Base-by-base conservation (phyloP, 2,888 invertebrate species). In the Chironomus tentans region DNA sequence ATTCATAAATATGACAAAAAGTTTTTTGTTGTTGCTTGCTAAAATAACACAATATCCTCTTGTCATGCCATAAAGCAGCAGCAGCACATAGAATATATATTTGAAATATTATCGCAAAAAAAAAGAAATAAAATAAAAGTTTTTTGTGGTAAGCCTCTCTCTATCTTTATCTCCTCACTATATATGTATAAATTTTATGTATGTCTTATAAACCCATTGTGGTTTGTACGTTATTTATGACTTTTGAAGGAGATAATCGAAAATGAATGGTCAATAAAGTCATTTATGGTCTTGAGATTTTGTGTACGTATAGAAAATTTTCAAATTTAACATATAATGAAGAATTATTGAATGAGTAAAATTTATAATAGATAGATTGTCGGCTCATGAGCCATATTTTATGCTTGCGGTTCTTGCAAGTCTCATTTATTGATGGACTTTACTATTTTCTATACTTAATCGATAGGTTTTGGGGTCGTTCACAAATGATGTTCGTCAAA, bases 241-340 rank as follows among this genome's bases (percentile, higher is more conserved):
- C 65, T 65, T 21, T 24, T 24, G 24, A 10, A 46, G n/a, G 68
- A 68, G 28, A 68, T 68, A 38, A 68, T 68, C 68, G 15, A 68
- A 18, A 68, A 68, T 68, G 46, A 68, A 68, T 46, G 68, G 68
- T 38, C 68, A 68, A 68, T 68, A 68, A 68, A 68, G 68, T 68
- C 68, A 68, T 68, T 68, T 68, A 68, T 24, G 28, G 28, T 28
- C 46, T 68, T 22, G 38, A 38, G 38, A 38, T 38, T 38, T 38
- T 38, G 38, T 38, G 38, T 38, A 28, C 28, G 38, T 38, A 38
- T 28, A 28, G 28, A 28, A 38, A 38, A 38, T 28, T 38, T 38
- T 38, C 38, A 38, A 38, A 38, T 28, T 38, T 38, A 38, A 38
- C 38, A 38, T 38, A 38, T 38, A 38, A 38, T 38, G 38, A 38